Conservation (phyloP, 1,140 invertebrate genomes). For the Lysiphlebus fabarum region DNA sequence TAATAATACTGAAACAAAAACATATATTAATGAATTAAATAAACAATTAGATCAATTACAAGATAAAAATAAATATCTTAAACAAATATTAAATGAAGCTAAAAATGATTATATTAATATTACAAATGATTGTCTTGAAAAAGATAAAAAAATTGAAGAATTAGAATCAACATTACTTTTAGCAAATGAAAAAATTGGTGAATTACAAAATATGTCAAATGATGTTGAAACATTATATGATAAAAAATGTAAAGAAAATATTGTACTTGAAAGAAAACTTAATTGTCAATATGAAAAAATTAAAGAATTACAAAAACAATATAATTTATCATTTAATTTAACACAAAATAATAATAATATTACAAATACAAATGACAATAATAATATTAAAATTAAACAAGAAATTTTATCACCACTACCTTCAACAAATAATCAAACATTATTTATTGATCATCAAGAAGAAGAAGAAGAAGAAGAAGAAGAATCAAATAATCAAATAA, state of each 20-base stretch:
- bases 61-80: slow-evolving; percentile 41
- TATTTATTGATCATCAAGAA: background rate
- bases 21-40: slow-evolving; percentile 37
- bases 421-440: background rate
- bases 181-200: slow-evolving; percentile 34
- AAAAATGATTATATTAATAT: slow-evolving; percentile 45
- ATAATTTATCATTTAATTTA: background rate
- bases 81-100: slow-evolving; percentile 45
- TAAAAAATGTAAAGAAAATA: background rate
- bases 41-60: slow-evolving; percentile 29
- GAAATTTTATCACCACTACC: background rate
- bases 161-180: slow-evolving; percentile 29
- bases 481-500: slow-evolving; percentile 1
- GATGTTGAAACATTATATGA: slow-evolving; percentile 6
- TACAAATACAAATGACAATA: background rate
- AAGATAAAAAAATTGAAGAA: slow-evolving; percentile 31
- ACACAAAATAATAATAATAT: background rate
- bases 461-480: background rate
- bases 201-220: slow-evolving; percentile 33
- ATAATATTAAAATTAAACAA: slow-evolving; percentile 3
- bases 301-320: background rate
- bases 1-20: slow-evolving; percentile 25
- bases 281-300: background rate
- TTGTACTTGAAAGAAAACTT: background rate
- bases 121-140: slow-evolving; percentile 28